phyloP scores from a whole-genome alignment of 1,140 invertebrate genomes.

The Vanessa atalanta region DNA sequence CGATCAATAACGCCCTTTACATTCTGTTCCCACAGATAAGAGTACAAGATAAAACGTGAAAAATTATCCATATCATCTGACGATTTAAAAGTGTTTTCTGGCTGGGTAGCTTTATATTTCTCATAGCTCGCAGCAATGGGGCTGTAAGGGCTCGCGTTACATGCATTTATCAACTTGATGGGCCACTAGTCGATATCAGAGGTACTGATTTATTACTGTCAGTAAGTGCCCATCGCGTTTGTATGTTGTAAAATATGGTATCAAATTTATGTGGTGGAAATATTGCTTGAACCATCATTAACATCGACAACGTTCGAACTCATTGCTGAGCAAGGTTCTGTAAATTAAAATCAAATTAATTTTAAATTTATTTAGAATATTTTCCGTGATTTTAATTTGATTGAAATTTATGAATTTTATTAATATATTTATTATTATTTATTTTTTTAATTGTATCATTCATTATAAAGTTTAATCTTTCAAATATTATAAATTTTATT shows the following conservation, averaged over 20 bases:
- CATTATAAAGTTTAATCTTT: no score
- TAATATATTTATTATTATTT: no score
- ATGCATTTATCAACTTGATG: conserved; percentile 68
- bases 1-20: conserved; percentile 31
- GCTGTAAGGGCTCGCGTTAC: conserved; percentile 58
- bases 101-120: conserved; percentile 49
- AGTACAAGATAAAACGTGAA: conserved; percentile 67
- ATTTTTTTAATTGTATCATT: no score
- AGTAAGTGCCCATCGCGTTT: conserved; percentile 49
- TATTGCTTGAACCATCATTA: conserved; percentile 14
- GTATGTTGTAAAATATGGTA: conserved; percentile 27
- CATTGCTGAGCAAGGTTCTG: background rate
- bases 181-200: conserved; percentile 55
- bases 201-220: conserved; percentile 63
- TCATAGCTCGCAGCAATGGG: conserved; percentile 43
- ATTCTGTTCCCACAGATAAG: conserved; percentile 40
- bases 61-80: conserved; percentile 65
- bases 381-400: no score
- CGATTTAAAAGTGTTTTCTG: conserved; percentile 57
- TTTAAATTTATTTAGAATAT: no score
- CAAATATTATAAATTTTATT: no score
- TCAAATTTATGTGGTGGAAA: conserved; percentile 25
- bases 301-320: background rate
- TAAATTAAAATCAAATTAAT: background rate
- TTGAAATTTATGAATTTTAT: no score